These are phyloP conservation scores for Notarius quadriscutis DNA, from an alignment of 2,113 vertebrate species.

Conservation along the genomic window DNA sequence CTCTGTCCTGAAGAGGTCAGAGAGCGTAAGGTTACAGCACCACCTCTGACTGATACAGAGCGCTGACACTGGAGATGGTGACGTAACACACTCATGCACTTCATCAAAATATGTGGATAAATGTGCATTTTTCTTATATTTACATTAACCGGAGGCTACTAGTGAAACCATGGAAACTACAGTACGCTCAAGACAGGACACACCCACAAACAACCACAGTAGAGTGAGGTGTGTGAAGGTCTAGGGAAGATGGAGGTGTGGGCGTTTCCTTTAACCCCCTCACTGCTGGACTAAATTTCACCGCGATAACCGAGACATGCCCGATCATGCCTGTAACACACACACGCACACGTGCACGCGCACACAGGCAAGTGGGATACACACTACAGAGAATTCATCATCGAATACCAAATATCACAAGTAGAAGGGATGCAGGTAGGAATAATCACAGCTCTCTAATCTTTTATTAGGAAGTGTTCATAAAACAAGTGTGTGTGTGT, in stretches of 20 bases:
- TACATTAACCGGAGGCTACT: neutral
- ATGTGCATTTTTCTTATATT: neutral
- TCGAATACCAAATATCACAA: neutral
- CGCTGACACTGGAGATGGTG: neutral
- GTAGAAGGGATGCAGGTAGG: neutral
- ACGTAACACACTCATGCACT: neutral
- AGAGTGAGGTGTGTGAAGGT: neutral
- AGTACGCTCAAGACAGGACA: neutral
- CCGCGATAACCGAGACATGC: slow-evolving; percentile 44
- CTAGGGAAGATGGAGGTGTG: neutral
- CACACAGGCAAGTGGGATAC: neutral
- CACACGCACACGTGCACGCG: no score
- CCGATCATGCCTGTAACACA: slow-evolving; percentile 51
- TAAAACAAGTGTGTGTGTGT: neutral
- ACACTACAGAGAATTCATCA: neutral
- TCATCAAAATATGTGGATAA: neutral
- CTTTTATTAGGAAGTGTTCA: neutral
- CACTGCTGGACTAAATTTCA: slow-evolving; percentile 17
- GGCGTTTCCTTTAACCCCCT: slow-evolving; percentile 32
- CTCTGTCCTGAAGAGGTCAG: neutral
- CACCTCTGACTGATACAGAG: neutral
- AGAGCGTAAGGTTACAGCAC: neutral
- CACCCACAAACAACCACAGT: neutral
- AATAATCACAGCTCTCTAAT: neutral
- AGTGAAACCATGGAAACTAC: neutral